Evolutionary conservation across 2,797 vertebrate genomes (phyloP).

Genomic region (Hephaestus fuliginosus): DNA sequence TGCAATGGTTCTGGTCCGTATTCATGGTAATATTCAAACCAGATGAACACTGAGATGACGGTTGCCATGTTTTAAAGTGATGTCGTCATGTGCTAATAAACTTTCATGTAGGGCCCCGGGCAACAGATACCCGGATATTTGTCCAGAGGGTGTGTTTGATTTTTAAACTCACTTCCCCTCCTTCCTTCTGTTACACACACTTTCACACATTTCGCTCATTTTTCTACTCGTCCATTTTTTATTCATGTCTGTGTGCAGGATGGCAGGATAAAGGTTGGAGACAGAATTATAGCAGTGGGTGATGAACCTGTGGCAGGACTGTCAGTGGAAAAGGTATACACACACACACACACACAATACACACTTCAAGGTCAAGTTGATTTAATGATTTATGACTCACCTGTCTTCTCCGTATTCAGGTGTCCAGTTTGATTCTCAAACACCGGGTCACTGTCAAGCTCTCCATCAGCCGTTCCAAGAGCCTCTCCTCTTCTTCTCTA

Average conservation of each 20-base stretch:
- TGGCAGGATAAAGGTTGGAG: constrained; percentile 88
- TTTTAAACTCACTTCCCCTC: constrained; percentile 44
- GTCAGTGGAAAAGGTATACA: constrained; percentile 89
- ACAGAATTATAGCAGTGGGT: constrained; percentile 87
- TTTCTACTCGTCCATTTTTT: constrained; percentile 30
- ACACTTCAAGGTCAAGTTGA: constrained; percentile 61
- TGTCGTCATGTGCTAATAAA: constrained; percentile 46
- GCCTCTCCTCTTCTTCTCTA: constrained; percentile 35
- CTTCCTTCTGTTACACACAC: constrained; percentile 21
- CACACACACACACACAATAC: constrained; percentile 25
- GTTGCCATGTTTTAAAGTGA: constrained; percentile 31
- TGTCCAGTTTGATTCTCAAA: constrained; percentile 89
- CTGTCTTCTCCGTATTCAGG: constrained; percentile 79
- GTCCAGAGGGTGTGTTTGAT: constrained; percentile 61
- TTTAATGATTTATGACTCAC: constrained; percentile 66
- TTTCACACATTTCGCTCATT: constrained; percentile 30
- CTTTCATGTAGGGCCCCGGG: constrained; percentile 58
- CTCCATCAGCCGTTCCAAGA: constrained; percentile 77
- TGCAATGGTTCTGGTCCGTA: neutral
- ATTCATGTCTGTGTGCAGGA: constrained; percentile 79
- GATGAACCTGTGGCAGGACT: constrained; percentile 88
- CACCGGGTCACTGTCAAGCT: constrained; percentile 85
- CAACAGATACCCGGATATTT: constrained; percentile 55
- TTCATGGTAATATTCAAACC: constrained; percentile 23
- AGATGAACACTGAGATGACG: constrained; percentile 9